Conservation (phyloP, 2,888 invertebrate species). For the Anoplius nigerrimus region DNA sequence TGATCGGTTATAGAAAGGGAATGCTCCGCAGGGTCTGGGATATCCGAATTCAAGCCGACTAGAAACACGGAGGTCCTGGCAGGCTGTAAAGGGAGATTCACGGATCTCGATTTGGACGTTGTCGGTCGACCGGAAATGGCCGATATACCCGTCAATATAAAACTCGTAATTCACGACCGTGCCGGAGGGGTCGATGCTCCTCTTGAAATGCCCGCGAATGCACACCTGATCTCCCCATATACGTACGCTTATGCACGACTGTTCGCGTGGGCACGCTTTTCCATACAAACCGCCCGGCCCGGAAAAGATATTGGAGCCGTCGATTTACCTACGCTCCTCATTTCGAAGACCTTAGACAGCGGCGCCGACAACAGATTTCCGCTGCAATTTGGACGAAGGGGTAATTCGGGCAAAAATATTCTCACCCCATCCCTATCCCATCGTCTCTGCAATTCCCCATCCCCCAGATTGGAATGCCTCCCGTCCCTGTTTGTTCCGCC, state of each 20-base stretch:
- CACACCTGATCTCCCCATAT: neutral
- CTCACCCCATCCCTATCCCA: neutral
- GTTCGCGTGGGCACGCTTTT: neutral
- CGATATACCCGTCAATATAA: constrained; percentile 38
- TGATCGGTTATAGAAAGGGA: no score
- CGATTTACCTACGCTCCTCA: neutral
- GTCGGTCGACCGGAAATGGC: constrained; percentile 35
- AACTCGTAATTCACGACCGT: constrained; percentile 42
- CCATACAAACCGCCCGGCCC: constrained; percentile 1
- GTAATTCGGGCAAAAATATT: neutral
- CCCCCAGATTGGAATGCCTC: no score
- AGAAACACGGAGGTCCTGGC: constrained; percentile 4
- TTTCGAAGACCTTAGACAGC: neutral
- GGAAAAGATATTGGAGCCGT: neutral
- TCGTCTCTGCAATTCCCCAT: constrained; percentile 2
- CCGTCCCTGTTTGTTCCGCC: neutral
- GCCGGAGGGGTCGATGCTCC: constrained; percentile 4
- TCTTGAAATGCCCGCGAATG: neutral
- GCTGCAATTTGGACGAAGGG: neutral
- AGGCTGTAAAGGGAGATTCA: constrained; percentile 15
- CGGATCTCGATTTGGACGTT: constrained; percentile 22
- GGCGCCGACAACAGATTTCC: constrained; percentile 1
- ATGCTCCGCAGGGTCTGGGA: no score
- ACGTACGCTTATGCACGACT: neutral
- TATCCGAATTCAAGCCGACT: no score